These are phyloP conservation scores for Paracyclopina nana DNA, from an alignment of 1,140 invertebrate genomes.

Conservation along the genomic window DNA sequence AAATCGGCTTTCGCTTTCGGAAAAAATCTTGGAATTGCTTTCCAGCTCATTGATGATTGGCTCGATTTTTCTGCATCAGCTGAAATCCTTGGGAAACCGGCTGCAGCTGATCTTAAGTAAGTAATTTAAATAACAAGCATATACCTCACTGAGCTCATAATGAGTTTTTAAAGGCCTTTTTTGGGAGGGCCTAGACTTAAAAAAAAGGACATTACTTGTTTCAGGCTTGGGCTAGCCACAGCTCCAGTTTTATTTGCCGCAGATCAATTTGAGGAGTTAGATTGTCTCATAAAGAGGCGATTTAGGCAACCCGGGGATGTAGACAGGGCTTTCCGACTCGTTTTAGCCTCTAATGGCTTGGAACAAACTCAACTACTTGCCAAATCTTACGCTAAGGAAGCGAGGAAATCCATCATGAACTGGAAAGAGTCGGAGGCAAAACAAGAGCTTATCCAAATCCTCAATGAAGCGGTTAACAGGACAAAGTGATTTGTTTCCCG, in stretches of 20 bases:
- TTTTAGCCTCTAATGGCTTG: slow-evolving; percentile 74
- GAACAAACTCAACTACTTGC: slow-evolving; percentile 78
- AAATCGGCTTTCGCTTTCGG: slow-evolving; percentile 88
- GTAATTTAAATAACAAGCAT: not conserved
- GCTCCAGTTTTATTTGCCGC: slow-evolving; percentile 81
- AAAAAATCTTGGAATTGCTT: slow-evolving; percentile 81
- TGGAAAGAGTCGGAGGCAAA: too few relatives aligned
- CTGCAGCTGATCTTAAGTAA: slow-evolving; percentile 66
- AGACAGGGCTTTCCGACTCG: slow-evolving; percentile 67
- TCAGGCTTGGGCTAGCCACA: slow-evolving; percentile 61
- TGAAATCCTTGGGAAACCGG: slow-evolving; percentile 67
- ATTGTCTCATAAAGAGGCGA: slow-evolving; percentile 85
- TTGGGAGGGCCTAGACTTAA: not conserved
- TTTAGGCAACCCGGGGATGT: slow-evolving; percentile 83
- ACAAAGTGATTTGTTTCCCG: too few relatives aligned
- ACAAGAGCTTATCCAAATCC: too few relatives aligned
- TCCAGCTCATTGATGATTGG: slow-evolving; percentile 93
- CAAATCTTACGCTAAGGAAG: too few relatives aligned
- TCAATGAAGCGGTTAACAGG: too few relatives aligned
- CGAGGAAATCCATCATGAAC: too few relatives aligned
- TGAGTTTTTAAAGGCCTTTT: not conserved
- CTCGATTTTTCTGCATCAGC: slow-evolving; percentile 88
- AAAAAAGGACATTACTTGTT: not conserved
- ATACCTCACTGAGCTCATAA: not conserved
- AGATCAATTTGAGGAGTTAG: slow-evolving; percentile 84